phyloP scores from a whole-genome alignment of 2,113 vertebrate species.

The Ameiurus melas region DNA sequence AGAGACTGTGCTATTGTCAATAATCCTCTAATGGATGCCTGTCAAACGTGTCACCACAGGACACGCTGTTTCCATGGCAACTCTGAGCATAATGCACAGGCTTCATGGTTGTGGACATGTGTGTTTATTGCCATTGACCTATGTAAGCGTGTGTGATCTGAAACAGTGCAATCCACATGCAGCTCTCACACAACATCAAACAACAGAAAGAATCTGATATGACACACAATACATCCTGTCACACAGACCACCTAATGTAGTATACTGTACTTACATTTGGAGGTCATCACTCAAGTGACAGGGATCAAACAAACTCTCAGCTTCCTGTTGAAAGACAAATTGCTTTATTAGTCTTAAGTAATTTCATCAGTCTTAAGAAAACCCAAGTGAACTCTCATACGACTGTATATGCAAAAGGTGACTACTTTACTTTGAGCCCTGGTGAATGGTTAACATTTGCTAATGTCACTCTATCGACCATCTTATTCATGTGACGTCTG shows the following conservation, averaged over 20 bases:
- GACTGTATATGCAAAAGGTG: background rate
- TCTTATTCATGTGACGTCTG: background rate
- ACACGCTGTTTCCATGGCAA: constrained; percentile 37
- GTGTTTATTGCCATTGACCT: constrained; percentile 7
- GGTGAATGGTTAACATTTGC: background rate
- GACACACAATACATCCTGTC: background rate
- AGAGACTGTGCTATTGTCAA: constrained; percentile 25
- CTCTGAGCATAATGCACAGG: constrained; percentile 33
- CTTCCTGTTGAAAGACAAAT: constrained; percentile 59
- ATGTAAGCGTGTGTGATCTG: constrained; percentile 13
- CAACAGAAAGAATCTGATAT: background rate
- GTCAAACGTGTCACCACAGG: constrained; percentile 41
- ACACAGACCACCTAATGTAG: background rate
- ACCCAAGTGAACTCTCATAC: background rate
- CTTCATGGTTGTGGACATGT: background rate
- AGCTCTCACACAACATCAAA: background rate
- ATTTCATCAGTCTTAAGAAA: background rate
- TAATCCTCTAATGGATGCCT: constrained; percentile 41
- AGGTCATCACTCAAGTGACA: constrained; percentile 58
- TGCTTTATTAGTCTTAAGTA: constrained; percentile 27
- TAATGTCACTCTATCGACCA: constrained; percentile 1
- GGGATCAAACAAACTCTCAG: constrained; percentile 33
- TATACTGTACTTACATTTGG: constrained; percentile 69
- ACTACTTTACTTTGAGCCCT: background rate
- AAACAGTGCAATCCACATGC: background rate